Evolutionary conservation across 2,888 invertebrate genomes (phyloP), one percentile per base, ranked within the genome.

Genomic region (Orthonychiurus folsomi): DNA sequence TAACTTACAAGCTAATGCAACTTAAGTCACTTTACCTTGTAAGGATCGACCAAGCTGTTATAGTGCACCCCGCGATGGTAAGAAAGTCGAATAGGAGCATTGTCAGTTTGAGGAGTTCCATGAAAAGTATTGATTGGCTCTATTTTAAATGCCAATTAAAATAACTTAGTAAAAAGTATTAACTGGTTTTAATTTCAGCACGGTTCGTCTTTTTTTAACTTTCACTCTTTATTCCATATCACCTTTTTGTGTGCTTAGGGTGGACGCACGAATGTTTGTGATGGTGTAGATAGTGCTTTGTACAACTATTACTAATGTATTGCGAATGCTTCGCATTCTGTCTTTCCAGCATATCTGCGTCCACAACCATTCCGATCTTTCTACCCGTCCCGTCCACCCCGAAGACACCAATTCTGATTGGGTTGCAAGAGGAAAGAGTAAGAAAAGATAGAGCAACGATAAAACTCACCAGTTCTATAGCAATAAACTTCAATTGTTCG

Each of bases 41-140:
- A 87, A 0, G 92, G 92, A 78, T 92, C 87, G 58, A 90, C 84
- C 67, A 93, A 85, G 56, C 89, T 89, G 79, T 93, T 93, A 75
- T 93, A 93, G 78, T 93, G 92, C 62, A 86, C 85, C 75, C 86
- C 87, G 72, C 87, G 82, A 76, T 93, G 92, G 78, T 93, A 93
- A 69, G 89, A 89, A 61, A 93, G 80, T 63, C 92, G 81, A 71
- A 93, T 85, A 0, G 89, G 88, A 70, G 86, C 86, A 76, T 86
- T 85, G 64, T 86, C 85, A 70, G 86, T 86, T 74, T 86, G 85
- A 67, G 85, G 82, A 21, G 67, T 67, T 47, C 88, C 85, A 75
- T 89, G 88, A 76, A 91, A 90, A 62, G 88, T 89, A 76, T 91
- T 92, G 63, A 90, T 91, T 25, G 92, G 91, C 73, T 88, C 89